Conservation (phyloP, 2,888 invertebrate genomes). For the Listrodromus nycthemerus region DNA sequence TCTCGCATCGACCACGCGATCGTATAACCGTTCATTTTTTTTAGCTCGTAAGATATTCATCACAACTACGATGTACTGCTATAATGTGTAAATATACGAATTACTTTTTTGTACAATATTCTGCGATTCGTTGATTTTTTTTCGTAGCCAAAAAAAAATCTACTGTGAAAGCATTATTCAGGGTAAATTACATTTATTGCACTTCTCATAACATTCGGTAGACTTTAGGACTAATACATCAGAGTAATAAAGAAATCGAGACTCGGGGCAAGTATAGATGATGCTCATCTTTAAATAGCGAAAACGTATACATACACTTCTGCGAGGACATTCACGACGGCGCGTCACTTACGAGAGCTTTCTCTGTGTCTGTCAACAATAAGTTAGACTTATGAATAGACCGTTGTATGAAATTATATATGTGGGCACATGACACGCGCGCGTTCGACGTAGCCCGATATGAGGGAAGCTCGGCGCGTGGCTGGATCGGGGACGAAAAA, state of each 20-base stretch:
- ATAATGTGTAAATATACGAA: conserved; percentile 41
- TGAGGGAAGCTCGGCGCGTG: background rate
- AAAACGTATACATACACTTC: background rate
- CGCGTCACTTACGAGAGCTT: background rate
- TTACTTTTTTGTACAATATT: conserved; percentile 23
- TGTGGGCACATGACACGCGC: background rate
- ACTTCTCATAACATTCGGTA: conserved; percentile 52
- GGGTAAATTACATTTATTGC: conserved; percentile 61
- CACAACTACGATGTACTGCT: conserved; percentile 34
- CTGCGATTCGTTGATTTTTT: background rate
- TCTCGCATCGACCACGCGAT: background rate
- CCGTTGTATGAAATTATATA: conserved; percentile 31
- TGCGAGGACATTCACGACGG: conserved; percentile 2
- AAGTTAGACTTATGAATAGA: conserved; percentile 46
- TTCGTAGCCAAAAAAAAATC: background rate
- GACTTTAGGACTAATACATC: conserved; percentile 36
- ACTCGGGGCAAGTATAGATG: conserved; percentile 26
- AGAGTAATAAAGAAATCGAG: conserved; percentile 38
- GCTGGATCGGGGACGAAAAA: background rate
- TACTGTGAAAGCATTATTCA: background rate
- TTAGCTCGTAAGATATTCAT: conserved; percentile 6
- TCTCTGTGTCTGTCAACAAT: conserved; percentile 26
- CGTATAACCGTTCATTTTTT: conserved; percentile 3
- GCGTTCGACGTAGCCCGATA: conserved; percentile 10
- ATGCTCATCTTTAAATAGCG: conserved; percentile 40